These are phyloP conservation scores for Rhinichthys osculus DNA, from an alignment of 2,797 vertebrate species.

Conservation along the genomic window DNA sequence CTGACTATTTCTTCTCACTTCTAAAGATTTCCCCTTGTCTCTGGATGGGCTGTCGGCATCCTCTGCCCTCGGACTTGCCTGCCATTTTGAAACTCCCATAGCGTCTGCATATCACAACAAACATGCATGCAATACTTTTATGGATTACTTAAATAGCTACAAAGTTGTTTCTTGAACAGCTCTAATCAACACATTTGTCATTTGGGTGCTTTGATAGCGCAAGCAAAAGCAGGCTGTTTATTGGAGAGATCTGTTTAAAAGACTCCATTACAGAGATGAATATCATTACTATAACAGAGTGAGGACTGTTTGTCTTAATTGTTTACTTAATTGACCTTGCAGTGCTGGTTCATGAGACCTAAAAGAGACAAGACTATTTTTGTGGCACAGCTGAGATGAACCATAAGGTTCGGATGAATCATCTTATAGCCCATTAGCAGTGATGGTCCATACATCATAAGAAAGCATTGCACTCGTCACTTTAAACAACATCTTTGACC, in stretches of 20 bases:
- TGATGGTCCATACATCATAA: conserved; percentile 25
- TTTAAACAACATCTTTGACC: conserved; percentile 28
- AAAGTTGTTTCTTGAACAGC: conserved; percentile 13
- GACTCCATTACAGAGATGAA: conserved; percentile 33
- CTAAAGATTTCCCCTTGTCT: conserved; percentile 30
- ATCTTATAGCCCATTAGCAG: conserved; percentile 31
- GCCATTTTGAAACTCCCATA: conserved; percentile 29
- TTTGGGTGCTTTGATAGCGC: conserved; percentile 31
- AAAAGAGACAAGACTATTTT: conserved; percentile 19
- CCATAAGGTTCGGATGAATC: conserved; percentile 30
- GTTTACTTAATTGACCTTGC: conserved; percentile 49
- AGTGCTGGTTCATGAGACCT: conserved; percentile 43
- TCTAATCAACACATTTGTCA: conserved; percentile 21
- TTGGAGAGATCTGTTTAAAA: conserved; percentile 36
- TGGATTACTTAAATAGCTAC: conserved; percentile 4
- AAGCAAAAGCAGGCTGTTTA: conserved; percentile 29
- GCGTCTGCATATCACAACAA: conserved; percentile 25
- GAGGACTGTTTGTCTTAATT: conserved; percentile 40
- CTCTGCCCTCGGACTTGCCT: conserved; percentile 26
- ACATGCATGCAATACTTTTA: conserved; percentile 21
- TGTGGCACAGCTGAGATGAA: conserved; percentile 14
- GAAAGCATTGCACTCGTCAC: conserved; percentile 2
- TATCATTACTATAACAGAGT: conserved; percentile 41
- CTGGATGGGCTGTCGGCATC: conserved; percentile 8
- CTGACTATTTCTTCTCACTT: conserved; percentile 16